Percentiles rank a stretch among this genome's conserved stretches.
phyloP scores from a whole-genome alignment of 2,888 invertebrate genomes.

The Willowsia nigromaculata region DNA sequence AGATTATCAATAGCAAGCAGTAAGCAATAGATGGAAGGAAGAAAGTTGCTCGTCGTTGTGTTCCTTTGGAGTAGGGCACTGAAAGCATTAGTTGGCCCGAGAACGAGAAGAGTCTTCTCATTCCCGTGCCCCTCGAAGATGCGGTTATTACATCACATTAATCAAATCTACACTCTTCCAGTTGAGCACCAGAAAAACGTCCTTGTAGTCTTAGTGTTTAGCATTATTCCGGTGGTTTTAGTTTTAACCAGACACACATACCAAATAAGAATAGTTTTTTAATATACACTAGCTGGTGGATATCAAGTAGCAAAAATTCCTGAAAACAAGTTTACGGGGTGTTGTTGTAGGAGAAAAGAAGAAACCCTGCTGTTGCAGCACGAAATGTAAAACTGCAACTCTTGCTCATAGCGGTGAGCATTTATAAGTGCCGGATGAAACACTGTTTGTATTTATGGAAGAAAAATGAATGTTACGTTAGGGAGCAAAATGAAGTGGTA shows the following conservation, averaged over 20 bases:
- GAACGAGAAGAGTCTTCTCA: constrained; percentile 12
- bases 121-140: constrained; percentile 48
- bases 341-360: background rate
- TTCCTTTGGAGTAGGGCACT: background rate
- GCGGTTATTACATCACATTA: constrained; percentile 67
- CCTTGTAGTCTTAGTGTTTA: background rate
- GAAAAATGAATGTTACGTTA: constrained; percentile 43
- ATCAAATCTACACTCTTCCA: constrained; percentile 59
- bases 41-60: background rate
- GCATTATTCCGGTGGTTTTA: background rate
- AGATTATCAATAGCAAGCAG: constrained; percentile 59
- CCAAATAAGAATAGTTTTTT: background rate
- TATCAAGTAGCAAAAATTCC: constrained; percentile 25
- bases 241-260: background rate
- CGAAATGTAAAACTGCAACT: background rate
- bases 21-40: constrained; percentile 23
- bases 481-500: constrained; percentile 21
- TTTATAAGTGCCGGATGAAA: too few species aligned
- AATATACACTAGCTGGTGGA: background rate
- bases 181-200: constrained; percentile 42
- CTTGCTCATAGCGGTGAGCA: background rate
- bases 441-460: too few species aligned
- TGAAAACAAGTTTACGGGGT: background rate
- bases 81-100: background rate
- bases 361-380: constrained; percentile 27